Evolutionary conservation across 2,888 invertebrate genomes (phyloP).

Genomic region (Tanytarsus gracilentus): DNA sequence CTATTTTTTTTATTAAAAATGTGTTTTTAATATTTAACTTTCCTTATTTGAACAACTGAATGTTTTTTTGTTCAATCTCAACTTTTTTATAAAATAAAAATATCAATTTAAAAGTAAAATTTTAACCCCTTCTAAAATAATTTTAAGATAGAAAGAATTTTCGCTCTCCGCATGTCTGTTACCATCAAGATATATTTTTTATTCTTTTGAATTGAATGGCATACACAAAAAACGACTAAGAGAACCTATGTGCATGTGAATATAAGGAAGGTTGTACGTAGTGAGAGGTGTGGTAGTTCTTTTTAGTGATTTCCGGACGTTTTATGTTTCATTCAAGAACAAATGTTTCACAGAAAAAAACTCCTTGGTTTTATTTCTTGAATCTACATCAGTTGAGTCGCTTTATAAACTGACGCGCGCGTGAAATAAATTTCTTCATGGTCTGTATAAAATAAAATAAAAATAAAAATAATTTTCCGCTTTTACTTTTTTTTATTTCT

Average conservation of each 20-base stretch:
- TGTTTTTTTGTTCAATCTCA: too few species aligned
- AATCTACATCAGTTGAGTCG: slow-evolving; percentile 5
- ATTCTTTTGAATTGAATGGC: neutral
- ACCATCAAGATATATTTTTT: neutral
- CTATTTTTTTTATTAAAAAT: too few species aligned
- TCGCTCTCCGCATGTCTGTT: neutral
- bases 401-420: neutral
- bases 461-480: neutral
- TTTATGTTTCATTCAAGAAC: slow-evolving; percentile 32
- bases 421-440: too few species aligned
- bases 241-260: neutral
- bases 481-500: too few species aligned
- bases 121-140: too few species aligned
- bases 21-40: too few species aligned
- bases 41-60: too few species aligned
- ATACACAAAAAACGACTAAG: too few species aligned
- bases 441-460: neutral
- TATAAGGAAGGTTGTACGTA: neutral
- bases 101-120: too few species aligned
- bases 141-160: neutral
- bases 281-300: slow-evolving; percentile 33
- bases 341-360: slow-evolving; percentile 2
- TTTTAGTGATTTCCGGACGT: slow-evolving; percentile 34
- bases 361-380: neutral
- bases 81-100: too few species aligned